Percentiles rank a stretch among this genome's conserved stretches.
Evolutionary conservation across 1,140 invertebrate species (phyloP).

Genomic region (Calephelis virginiensis): DNA sequence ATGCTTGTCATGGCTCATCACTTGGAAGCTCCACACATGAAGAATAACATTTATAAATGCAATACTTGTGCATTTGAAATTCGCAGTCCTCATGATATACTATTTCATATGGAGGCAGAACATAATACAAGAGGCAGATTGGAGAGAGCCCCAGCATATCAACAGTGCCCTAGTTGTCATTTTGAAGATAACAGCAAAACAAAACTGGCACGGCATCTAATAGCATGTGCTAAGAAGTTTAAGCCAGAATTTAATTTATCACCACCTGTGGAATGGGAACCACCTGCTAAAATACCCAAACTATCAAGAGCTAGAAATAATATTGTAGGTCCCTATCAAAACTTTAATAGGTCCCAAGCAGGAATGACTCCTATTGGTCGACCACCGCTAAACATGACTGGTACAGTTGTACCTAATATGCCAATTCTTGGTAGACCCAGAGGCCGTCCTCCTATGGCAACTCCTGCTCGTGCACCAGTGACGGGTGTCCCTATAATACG

Average conservation of each 20-base stretch:
- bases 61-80: conserved; percentile 93
- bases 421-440: conserved; percentile 57
- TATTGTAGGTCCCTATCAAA: conserved; percentile 61
- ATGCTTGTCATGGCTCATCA: conserved; percentile 93
- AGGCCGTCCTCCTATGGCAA: conserved; percentile 60
- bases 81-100: conserved; percentile 90
- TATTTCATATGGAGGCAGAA: conserved; percentile 94
- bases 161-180: conserved; percentile 95
- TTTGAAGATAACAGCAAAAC: conserved; percentile 97
- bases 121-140: conserved; percentile 91
- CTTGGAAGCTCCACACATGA: conserved; percentile 95
- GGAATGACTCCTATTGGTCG: conserved; percentile 54
- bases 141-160: conserved; percentile 91
- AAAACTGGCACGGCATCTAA: conserved; percentile 92
- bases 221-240: conserved; percentile 94
- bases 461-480: conserved; percentile 51
- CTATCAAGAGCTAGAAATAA: conserved; percentile 77
- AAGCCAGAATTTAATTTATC: conserved; percentile 91
- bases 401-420: conserved; percentile 45
- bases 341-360: conserved; percentile 56
- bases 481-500: conserved; percentile 68
- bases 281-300: conserved; percentile 92
- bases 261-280: conserved; percentile 93
- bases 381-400: conserved; percentile 53
- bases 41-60: conserved; percentile 91